Evolutionary conservation across 2,113 vertebrate species (phyloP), one percentile per base, ranked within the genome.

Genomic region (Chaetodon trifascialis): DNA sequence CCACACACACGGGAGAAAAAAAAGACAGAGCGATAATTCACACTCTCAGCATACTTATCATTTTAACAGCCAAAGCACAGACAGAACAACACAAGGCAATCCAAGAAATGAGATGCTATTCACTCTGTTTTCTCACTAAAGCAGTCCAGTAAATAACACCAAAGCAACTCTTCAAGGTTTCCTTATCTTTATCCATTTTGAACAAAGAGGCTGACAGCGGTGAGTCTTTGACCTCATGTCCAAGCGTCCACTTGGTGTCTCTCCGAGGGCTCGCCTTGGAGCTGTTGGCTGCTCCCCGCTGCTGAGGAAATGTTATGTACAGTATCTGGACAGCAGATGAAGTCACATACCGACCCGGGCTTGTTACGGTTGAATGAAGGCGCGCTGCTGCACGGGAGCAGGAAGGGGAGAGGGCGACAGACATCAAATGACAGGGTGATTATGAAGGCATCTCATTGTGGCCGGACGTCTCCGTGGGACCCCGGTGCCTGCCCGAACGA

Each of bases 401-500:
- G 67, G 49, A 30, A 44, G 15, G n/a, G 38, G 70, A 7, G 21
- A 23, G 6, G 15, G 44, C 15, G 51, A 17, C 23, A 47, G 70
- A 82, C 51, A 72, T 60, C 38, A 44, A 60, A 69, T 25, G 66
- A 59, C 46, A 25, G 1, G n/a, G 44, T 67, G 65, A 70, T 89
- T 94, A 95, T 0, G 72, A 82, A 8, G 75, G 82, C 0, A 16
- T 77, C 65, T 96, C 94, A 49, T 82, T 88, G 5, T 0, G 10
- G 21, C 60, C 21, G 4, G 91, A 0, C 0, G 8, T 64, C 5
- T 95, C 92, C 0, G 80, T 36, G 46, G 77, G 72, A 58, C 80
- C 88, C 76, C 83, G 91, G 54, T 73, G 93, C 75, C 91, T 86
- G 72, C 81, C 66, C 0, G 88, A 71, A 60, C 86, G 94, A 72